phyloP scores from a whole-genome alignment of 53 echinoderm and acorn worm species.

The Actinopyga echinites region DNA sequence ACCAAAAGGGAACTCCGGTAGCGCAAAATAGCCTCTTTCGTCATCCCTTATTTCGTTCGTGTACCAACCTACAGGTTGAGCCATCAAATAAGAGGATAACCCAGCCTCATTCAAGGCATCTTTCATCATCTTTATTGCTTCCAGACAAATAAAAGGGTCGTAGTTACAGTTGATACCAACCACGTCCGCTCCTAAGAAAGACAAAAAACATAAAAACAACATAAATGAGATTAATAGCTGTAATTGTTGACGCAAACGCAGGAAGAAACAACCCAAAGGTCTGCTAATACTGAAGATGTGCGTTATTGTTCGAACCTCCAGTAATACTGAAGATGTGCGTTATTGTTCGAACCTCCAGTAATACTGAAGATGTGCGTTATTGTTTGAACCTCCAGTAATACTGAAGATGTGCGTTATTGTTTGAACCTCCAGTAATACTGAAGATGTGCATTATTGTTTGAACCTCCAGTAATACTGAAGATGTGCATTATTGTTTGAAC shows the following conservation, averaged over 20 bases:
- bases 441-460: too few species aligned
- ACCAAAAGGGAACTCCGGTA: slow-evolving; percentile 94
- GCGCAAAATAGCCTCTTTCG: slow-evolving; percentile 56
- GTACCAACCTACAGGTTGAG: slow-evolving; percentile 81
- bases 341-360: too few species aligned
- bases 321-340: too few species aligned
- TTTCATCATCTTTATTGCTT: slow-evolving; percentile 75
- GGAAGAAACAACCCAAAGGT: neutral
- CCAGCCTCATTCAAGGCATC: slow-evolving; percentile 67
- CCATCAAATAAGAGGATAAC: slow-evolving; percentile 60
- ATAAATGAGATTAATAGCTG: neutral
- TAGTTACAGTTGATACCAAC: slow-evolving; percentile 85
- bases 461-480: too few species aligned
- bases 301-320: too few species aligned
- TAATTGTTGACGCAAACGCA: neutral
- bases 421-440: too few species aligned
- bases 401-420: too few species aligned
- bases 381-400: too few species aligned
- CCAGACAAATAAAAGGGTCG: slow-evolving; percentile 70
- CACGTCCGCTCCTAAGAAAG: slow-evolving; percentile 73
- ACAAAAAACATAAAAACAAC: neutral
- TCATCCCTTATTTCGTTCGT: slow-evolving; percentile 67
- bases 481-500: too few species aligned
- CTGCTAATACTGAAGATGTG: too few species aligned
- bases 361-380: too few species aligned